Evolutionary conservation across 2,113 vertebrate genomes (phyloP).

Genomic region (Phrynosoma blainvillii): DNA sequence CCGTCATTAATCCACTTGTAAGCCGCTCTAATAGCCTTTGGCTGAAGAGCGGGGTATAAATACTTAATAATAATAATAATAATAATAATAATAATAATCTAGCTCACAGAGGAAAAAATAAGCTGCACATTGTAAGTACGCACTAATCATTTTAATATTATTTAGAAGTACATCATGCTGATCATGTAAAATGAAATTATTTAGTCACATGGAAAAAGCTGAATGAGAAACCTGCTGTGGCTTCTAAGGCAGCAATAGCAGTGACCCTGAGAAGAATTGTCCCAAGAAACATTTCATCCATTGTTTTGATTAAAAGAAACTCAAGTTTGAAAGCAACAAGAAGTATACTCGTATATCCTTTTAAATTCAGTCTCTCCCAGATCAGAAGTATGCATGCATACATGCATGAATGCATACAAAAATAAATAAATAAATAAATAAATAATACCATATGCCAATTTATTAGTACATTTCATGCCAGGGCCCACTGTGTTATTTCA

Average conservation of each 20-base stretch:
- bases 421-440: not conserved
- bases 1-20: no score
- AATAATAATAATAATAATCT: no score
- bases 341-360: conserved; percentile 33
- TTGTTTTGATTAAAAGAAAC: conserved; percentile 56
- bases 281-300: conserved; percentile 33
- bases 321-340: conserved; percentile 34
- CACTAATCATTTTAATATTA: not conserved
- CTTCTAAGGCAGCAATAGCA: not conserved
- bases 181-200: conserved; percentile 22
- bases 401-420: not conserved
- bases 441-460: conserved; percentile 19
- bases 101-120: not conserved
- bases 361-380: conserved; percentile 33
- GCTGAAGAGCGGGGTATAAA: no score
- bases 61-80: no score
- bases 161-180: not conserved
- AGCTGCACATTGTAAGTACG: not conserved
- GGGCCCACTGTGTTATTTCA: conserved; percentile 18
- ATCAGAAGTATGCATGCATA: not conserved
- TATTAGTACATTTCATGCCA: conserved; percentile 45
- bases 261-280: conserved; percentile 27
- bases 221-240: conserved; percentile 7
- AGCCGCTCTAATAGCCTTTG: no score
- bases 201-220: conserved; percentile 24